Conservation (phyloP, 2,888 invertebrate genomes). For the Tholera decimalis region DNA sequence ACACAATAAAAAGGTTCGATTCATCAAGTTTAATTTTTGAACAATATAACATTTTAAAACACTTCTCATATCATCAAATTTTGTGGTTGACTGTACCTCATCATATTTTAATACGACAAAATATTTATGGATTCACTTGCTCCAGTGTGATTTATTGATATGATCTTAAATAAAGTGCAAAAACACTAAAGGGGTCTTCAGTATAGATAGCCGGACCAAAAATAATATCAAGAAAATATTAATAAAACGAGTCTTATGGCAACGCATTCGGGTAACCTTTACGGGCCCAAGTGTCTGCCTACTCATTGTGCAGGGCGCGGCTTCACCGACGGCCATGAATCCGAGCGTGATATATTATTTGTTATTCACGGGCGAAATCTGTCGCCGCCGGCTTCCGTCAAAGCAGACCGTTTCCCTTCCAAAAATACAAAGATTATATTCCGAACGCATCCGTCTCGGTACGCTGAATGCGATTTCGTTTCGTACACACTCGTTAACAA, state of each 20-base stretch:
- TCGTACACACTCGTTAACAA: constrained; percentile 74
- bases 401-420: constrained; percentile 81
- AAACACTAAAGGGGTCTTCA: constrained; percentile 36
- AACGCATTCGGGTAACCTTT: constrained; percentile 82
- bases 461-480: constrained; percentile 75
- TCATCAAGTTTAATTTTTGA: background rate
- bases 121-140: constrained; percentile 25
- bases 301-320: constrained; percentile 71
- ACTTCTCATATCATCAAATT: background rate
- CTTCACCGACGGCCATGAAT: constrained; percentile 80
- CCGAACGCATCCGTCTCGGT: constrained; percentile 80
- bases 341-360: constrained; percentile 77
- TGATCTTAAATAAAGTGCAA: constrained; percentile 25
- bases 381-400: constrained; percentile 81
- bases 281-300: constrained; percentile 70
- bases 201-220: constrained; percentile 32
- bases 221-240: constrained; percentile 42
- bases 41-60: constrained; percentile 5
- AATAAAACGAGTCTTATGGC: constrained; percentile 73
- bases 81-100: constrained; percentile 27
- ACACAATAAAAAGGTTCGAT: background rate
- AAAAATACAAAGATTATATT: constrained; percentile 84
- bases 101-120: constrained; percentile 28
- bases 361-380: constrained; percentile 84
- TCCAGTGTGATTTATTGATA: constrained; percentile 26